These are phyloP conservation scores for Melierax canorus DNA, from an alignment of 2,113 vertebrate species.

Conservation along the genomic window DNA sequence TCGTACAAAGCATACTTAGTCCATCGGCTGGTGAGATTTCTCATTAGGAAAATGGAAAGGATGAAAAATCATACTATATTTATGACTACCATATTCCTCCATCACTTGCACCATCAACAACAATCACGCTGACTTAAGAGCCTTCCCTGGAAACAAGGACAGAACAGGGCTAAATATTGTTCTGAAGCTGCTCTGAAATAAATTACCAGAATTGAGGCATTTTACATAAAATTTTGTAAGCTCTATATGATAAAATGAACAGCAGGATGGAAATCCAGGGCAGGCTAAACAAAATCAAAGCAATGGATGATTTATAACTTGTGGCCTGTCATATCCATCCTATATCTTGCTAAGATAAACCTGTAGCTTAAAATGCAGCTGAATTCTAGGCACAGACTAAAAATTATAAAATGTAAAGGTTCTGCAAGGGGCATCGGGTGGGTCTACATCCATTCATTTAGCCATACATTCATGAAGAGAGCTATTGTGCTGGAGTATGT, in stretches of 20 bases:
- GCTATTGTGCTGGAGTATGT: accelerated
- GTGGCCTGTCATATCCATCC: not conserved
- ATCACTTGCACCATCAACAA: not conserved
- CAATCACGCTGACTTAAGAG: not conserved
- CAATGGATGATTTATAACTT: not conserved
- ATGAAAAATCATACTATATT: not conserved
- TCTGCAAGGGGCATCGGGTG: not conserved
- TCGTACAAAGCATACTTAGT: not conserved
- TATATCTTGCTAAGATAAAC: not conserved
- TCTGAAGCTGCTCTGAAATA: not conserved
- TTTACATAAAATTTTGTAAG: not conserved
- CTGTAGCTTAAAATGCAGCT: not conserved
- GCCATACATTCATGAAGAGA: not conserved
- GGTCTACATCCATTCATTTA: not conserved
- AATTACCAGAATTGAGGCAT: not conserved
- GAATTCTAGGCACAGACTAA: not conserved
- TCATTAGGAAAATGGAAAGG: not conserved
- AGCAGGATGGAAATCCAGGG: not conserved
- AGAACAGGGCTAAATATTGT: not conserved
- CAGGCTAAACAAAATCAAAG: not conserved
- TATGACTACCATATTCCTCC: not conserved
- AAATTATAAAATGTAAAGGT: not conserved
- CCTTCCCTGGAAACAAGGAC: not conserved
- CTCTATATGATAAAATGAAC: not conserved
- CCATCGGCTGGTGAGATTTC: not conserved